Percentiles rank a stretch among this genome's conserved stretches.
Evolutionary conservation across 2,888 invertebrate genomes (phyloP).

Genomic region (Platerodrilus igneus): DNA sequence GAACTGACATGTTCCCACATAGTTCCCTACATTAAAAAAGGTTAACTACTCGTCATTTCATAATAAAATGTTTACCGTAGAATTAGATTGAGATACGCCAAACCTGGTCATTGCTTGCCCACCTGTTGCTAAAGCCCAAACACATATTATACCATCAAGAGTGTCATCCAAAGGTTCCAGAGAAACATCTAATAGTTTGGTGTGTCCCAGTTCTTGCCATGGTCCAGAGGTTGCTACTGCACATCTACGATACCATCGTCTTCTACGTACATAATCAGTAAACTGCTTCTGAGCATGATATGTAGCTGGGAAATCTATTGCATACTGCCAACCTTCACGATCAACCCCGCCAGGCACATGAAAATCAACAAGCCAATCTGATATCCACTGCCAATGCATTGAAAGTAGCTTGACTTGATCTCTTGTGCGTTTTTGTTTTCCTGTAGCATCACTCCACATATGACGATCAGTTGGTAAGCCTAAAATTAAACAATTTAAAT

Average conservation of each 20-base stretch:
- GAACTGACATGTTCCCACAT: conserved; percentile 78
- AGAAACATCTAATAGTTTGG: conserved; percentile 76
- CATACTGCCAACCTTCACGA: conserved; percentile 92
- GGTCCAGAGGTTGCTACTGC: conserved; percentile 80
- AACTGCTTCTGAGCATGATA: conserved; percentile 83
- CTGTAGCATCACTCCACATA: conserved; percentile 89
- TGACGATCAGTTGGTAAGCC: conserved; percentile 75
- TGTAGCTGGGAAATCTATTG: conserved; percentile 83
- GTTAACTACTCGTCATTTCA: conserved; percentile 12
- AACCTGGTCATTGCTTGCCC: conserved; percentile 81
- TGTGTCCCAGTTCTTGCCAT: conserved; percentile 83
- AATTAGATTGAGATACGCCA: conserved; percentile 69
- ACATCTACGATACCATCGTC: conserved; percentile 80
- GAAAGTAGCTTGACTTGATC: conserved; percentile 83
- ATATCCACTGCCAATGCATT: conserved; percentile 86
- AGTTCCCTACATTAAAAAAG: conserved; percentile 53
- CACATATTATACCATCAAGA: conserved; percentile 52
- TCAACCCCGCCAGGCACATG: conserved; percentile 86
- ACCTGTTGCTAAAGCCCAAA: conserved; percentile 83
- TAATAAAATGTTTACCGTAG: conserved; percentile 54
- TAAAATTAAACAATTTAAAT: not conserved
- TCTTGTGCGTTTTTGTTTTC: conserved; percentile 75
- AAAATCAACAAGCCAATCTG: conserved; percentile 92
- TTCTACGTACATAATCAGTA: conserved; percentile 81
- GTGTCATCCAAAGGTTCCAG: conserved; percentile 48